phyloP scores from a whole-genome alignment of 2,113 vertebrate genomes.

The Myotis lucifugus region DNA sequence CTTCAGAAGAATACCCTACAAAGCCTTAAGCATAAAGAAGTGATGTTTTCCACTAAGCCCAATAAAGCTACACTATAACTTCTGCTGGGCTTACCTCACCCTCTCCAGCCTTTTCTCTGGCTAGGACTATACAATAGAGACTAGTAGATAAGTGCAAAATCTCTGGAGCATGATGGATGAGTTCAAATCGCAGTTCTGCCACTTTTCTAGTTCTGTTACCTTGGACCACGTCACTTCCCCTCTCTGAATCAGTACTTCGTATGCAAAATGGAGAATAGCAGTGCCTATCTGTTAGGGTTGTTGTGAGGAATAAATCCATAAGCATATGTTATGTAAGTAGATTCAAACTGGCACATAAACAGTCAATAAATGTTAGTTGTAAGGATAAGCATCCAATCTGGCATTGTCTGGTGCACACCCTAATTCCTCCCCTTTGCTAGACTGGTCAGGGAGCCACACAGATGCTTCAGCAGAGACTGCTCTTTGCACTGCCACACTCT shows the following conservation, averaged over 20 bases:
- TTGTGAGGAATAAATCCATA: neutral
- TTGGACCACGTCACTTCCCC: neutral
- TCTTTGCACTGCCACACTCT: neutral
- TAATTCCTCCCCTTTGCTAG: neutral
- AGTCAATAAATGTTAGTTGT: neutral
- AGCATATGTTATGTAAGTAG: neutral
- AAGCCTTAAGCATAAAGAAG: neutral
- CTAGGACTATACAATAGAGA: neutral
- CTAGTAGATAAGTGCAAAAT: neutral
- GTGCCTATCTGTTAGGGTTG: neutral
- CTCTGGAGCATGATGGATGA: neutral
- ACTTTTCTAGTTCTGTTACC: neutral
- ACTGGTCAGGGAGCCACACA: neutral
- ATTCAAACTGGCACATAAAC: neutral
- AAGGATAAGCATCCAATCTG: neutral
- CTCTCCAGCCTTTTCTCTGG: neutral
- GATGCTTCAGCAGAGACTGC: neutral
- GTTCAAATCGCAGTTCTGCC: neutral
- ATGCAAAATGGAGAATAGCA: neutral
- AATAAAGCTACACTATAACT: neutral
- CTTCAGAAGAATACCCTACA: slow-evolving; percentile 12
- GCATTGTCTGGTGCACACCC: neutral
- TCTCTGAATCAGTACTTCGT: neutral
- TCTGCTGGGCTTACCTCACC: neutral
- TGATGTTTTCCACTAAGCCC: neutral